A percentile compares a stretch with the other conserved stretches of the same genome.
These are phyloP conservation scores for Harpalus rufipes DNA, from an alignment of 2,888 invertebrate genomes.

Conservation along the genomic window DNA sequence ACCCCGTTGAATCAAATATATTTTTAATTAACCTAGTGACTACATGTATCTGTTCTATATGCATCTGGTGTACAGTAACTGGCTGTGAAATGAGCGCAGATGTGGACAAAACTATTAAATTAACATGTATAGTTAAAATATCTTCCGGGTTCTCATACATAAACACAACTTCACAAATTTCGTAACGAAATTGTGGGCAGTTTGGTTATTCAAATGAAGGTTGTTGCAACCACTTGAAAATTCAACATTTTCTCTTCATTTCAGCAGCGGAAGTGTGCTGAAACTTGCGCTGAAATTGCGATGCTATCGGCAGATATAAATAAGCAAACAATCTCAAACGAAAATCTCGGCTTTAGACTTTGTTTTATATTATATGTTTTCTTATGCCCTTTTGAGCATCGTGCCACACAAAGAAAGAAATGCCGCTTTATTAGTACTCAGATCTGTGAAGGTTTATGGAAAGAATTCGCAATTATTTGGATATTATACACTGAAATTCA, in stretches of 20 bases:
- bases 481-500: not conserved
- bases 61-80: not conserved
- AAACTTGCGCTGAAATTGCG: constrained; percentile 35
- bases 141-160: constrained; percentile 45
- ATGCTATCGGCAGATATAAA: constrained; percentile 47
- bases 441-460: not conserved
- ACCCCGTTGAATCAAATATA: too few relatives aligned
- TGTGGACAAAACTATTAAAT: constrained; percentile 13
- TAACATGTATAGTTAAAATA: constrained; percentile 8
- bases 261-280: not conserved
- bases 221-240: constrained; percentile 47
- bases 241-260: constrained; percentile 51
- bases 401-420: not conserved
- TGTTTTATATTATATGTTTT: constrained; percentile 43
- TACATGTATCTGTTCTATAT: too few relatives aligned
- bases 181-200: constrained; percentile 20
- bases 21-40: too few relatives aligned
- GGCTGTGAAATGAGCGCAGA: constrained; percentile 9
- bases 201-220: constrained; percentile 50
- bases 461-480: not conserved
- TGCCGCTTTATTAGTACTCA: not conserved
- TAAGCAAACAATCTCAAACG: constrained; percentile 48
- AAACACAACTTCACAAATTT: constrained; percentile 39
- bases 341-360: constrained; percentile 40
- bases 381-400: constrained; percentile 14